Conservation (phyloP, 2,797 vertebrate genomes). For the Paedocypris micromegethes region DNA sequence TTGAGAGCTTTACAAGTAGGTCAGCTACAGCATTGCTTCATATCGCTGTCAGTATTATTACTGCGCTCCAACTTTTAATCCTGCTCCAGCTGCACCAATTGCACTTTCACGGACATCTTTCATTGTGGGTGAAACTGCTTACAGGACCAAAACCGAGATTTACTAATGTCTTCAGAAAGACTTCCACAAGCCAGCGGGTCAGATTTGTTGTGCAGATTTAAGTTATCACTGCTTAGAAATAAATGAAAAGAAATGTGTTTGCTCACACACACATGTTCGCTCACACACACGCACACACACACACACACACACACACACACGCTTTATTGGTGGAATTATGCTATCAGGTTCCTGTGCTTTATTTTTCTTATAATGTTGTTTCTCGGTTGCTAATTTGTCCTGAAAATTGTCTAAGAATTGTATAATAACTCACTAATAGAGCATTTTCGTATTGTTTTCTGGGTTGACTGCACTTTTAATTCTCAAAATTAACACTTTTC, state of each 20-base stretch:
- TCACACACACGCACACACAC: no score
- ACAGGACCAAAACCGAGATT: slow-evolving; percentile 21
- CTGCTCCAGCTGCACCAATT: slow-evolving; percentile 54
- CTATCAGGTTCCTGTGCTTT: no score
- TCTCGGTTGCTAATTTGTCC: no score
- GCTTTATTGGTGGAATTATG: no score
- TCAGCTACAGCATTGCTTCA: slow-evolving; percentile 68
- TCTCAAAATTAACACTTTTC: no score
- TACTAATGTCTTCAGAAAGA: slow-evolving; percentile 6
- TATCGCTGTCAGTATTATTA: slow-evolving; percentile 70
- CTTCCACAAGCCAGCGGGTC: slow-evolving; percentile 5
- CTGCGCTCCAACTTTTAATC: slow-evolving; percentile 67
- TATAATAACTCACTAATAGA: no score
- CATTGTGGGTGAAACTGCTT: slow-evolving; percentile 22
- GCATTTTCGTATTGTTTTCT: no score
- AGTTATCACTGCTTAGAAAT: not conserved
- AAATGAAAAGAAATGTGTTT: not conserved
- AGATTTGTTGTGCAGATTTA: slow-evolving; percentile 25
- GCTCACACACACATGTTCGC: no score
- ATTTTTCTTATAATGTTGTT: no score
- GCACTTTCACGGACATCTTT: slow-evolving; percentile 42
- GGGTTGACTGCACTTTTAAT: no score
- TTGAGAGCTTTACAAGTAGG: slow-evolving; percentile 74
- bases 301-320: no score
- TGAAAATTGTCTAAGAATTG: no score